These are phyloP conservation scores for Lepidothrix coronata DNA, from an alignment of 2,113 vertebrate genomes.

Conservation along the genomic window DNA sequence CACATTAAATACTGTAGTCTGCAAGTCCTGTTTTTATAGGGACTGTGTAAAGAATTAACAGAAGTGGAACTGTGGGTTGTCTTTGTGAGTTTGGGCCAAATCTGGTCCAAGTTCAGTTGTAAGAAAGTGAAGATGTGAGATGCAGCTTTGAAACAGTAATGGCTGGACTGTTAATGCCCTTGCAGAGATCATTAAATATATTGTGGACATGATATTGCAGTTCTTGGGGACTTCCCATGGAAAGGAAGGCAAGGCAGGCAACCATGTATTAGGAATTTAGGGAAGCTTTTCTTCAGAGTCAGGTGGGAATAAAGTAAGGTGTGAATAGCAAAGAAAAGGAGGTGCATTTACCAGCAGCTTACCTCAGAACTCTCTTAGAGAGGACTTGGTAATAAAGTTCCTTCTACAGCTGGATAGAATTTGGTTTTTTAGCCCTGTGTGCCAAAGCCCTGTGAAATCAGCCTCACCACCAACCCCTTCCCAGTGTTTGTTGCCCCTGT, in stretches of 20 bases:
- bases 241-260: not conserved
- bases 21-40: not conserved
- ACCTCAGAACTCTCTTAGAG: not conserved
- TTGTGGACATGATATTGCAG: fast-evolving
- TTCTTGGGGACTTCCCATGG: not conserved
- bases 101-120: not conserved
- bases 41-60: not conserved
- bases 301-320: not conserved
- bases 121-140: not conserved
- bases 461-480: not conserved
- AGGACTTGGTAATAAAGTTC: not conserved
- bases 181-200: not conserved
- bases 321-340: not conserved
- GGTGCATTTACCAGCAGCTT: not conserved
- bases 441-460: not conserved
- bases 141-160: not conserved
- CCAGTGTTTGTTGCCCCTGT: not conserved
- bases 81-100: not conserved
- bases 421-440: not conserved
- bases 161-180: not conserved
- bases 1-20: not conserved
- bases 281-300: not conserved
- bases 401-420: not conserved
- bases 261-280: not conserved
- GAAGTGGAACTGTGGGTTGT: not conserved